phyloP scores from a whole-genome alignment of 2,113 vertebrate species.

The Madoqua kirkii region DNA sequence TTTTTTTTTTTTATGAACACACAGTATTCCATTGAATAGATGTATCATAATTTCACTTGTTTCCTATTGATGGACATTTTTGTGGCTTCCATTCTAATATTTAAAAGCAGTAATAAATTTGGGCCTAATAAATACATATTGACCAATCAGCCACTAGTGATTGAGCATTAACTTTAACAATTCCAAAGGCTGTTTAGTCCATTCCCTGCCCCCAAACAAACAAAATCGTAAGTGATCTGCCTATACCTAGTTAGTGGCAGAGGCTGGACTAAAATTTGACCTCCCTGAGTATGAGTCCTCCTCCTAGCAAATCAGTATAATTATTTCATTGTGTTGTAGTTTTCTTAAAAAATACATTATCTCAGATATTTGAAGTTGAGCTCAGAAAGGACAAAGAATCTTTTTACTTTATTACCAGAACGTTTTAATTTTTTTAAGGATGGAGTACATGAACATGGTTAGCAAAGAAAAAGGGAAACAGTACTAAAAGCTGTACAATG shows the following conservation, averaged over 20 bases:
- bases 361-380: background rate
- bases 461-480: background rate
- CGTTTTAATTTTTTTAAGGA: background rate
- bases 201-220: background rate
- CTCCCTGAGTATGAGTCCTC: background rate
- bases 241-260: background rate
- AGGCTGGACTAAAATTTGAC: background rate
- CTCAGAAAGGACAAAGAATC: background rate
- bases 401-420: background rate
- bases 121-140: background rate
- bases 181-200: background rate
- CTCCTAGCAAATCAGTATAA: background rate
- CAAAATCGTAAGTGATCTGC: background rate
- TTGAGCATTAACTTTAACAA: background rate
- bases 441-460: background rate
- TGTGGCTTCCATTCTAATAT: background rate
- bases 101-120: slow-evolving; percentile 1
- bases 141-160: background rate
- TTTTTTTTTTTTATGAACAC: background rate
- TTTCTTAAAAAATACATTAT: background rate
- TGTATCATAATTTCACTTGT: background rate
- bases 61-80: background rate
- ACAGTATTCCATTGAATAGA: background rate
- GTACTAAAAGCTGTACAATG: background rate
- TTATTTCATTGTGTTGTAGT: background rate